Evolutionary conservation across 2,113 vertebrate species (phyloP), one percentile per base, ranked within the genome.

Genomic region (Nematolebias whitei): DNA sequence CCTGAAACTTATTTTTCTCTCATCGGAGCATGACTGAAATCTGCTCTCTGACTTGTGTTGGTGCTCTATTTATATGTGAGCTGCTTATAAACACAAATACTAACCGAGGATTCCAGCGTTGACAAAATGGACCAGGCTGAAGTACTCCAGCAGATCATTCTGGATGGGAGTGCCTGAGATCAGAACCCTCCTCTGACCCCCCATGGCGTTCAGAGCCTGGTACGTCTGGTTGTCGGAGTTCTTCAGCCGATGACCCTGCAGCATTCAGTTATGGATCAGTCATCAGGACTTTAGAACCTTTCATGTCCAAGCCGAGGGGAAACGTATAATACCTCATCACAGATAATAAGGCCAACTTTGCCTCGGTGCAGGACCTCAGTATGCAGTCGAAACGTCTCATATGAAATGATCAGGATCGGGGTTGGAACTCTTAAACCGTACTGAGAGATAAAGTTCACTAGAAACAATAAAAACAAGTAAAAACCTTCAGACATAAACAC

Each of bases 161-260:
- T 99, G 98, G 82, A 99, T 98, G 32, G 98, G 98, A 0, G 97
- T 99, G 58, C 98, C 98, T 0, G 98, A 99, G 80, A 99, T 98
- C 39, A 99, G 93, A 53, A 99, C 96, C 49, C 97, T 92, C 2
- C 96, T 94, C 62, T 93, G 92, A 8, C 96, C 94, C 12, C 94
- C 94, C 87, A 99, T 93, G 53, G 89, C 90, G 69, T 98, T 95
- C 26, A 99, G 90, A 47, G 97, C 95, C 79, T 97, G 96, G 63
- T 99, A 99, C 0, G 97, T 99, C 90, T 98, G 98, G 86, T 99
- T 99, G 76, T 99, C 98, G 2, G 96, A 95, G 87, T 99, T 99
- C 87, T 99, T 99, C 61, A 99, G 87, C 73, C 98, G 93, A 22
- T 99, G 98, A 29, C 98, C 98, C 96, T 99, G 12, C 6, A 54